phyloP scores from a whole-genome alignment of 1,140 invertebrate species.

The Diplogasteroides magnus region DNA sequence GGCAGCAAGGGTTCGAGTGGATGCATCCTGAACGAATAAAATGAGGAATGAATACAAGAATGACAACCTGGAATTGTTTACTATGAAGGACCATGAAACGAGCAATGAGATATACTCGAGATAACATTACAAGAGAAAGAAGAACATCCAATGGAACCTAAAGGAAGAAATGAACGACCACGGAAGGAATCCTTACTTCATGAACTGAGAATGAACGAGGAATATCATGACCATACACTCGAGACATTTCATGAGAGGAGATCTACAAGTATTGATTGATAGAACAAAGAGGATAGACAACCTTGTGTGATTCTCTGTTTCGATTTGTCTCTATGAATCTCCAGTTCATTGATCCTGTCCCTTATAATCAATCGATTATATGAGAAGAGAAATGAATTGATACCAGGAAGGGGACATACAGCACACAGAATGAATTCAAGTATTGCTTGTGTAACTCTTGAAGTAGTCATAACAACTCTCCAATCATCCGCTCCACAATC shows the following conservation, averaged over 20 bases:
- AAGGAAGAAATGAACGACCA: not conserved
- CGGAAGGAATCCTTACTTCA: no score
- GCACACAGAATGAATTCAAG: constrained; percentile 42
- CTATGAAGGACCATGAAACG: constrained; percentile 98
- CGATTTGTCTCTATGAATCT: constrained; percentile 38
- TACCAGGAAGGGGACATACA: constrained; percentile 44
- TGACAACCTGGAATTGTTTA: constrained; percentile 78
- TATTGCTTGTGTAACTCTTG: constrained; percentile 39
- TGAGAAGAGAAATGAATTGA: not conserved
- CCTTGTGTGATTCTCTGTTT: constrained; percentile 16
- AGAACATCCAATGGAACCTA: constrained; percentile 69
- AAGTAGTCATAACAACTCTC: constrained; percentile 45
- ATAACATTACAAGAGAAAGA: constrained; percentile 96
- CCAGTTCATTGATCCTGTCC: constrained; percentile 29
- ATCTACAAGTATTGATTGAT: no score
- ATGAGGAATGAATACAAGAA: constrained; percentile 6
- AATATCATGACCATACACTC: no score
- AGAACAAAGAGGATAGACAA: no score
- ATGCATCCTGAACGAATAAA: constrained; percentile 71
- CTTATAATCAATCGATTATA: not conserved
- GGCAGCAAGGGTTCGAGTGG: constrained; percentile 73
- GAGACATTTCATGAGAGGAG: no score
- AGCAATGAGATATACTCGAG: constrained; percentile 95
- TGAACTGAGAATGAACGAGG: not conserved
- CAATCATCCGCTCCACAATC: constrained; percentile 55